Evolutionary conservation across 2,888 invertebrate genomes (phyloP), one percentile per base, ranked within the genome.

Genomic region (Theristus sp.): DNA sequence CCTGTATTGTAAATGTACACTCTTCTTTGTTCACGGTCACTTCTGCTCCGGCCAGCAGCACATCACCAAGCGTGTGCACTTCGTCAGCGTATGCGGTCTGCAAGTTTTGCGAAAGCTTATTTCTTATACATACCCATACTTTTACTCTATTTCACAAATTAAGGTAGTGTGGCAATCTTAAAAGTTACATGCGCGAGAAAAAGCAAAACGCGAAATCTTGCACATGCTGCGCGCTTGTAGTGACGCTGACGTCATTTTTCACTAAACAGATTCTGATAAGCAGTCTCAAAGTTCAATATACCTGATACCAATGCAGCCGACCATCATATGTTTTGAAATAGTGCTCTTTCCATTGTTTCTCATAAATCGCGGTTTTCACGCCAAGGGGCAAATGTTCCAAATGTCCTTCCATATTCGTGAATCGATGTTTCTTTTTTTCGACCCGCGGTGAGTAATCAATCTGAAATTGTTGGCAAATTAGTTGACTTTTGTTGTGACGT

Each of bases 311-410:
- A 65, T 76, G 75, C 27, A 81, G 71, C 66, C 77, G 73, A n/a
- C 80, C 80, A 66, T 80, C 77, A 62, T 75, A 73, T n/a, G 77
- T 75, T 63, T 74, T 72, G 70, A 81, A 80, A 69, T 79, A 81
- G 62, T 78, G 72, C 58, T 77, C 71, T 66, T 80, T 80, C 81
- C 81, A 82, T 3, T 80, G 79, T 67, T 80, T 80, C 71, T 81
- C 77, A 58, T 80, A 74, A 1, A 80, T 80, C 0, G 79, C 78
- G 64, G 80, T 79, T 63, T 76, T 78, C 65, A 79, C 74, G 61
- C 78, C 78, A 63, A 77, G 72, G 1, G 79, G 79, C 60, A 80
- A 66, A 64, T 77, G 77, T 62, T 81, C 80, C 70, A 81, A 71
- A 66, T 78, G 77, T 0, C 81, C 81, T 66, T 80, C 80, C 74